Evolutionary conservation across 2,113 vertebrate species (phyloP), one percentile per base, ranked within the genome.

Genomic region (Colossoma macropomum): DNA sequence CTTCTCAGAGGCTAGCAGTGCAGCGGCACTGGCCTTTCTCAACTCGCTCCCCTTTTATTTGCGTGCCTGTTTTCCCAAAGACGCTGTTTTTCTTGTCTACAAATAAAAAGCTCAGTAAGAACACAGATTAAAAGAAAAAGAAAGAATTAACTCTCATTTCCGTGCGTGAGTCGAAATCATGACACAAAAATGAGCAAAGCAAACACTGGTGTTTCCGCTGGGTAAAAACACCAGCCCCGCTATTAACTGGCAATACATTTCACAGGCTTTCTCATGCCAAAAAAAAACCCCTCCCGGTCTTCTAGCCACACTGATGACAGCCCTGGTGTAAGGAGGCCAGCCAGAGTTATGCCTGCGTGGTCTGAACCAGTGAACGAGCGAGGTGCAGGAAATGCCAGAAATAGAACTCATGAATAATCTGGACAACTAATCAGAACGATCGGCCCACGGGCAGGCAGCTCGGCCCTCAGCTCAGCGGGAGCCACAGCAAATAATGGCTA

Each of bases 341-440:
- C 59, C 59, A 62, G 59, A 65, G 69, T n/a, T 66, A 63, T 79
- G 66, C 75, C 68, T 77, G 48, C 68, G 38, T 5, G 56, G 81
- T 80, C 62, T 12, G 54, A 54, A 56, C 56, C 52, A 21, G 75
- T 82, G 48, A 66, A 75, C 27, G 19, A 28, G 54, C 11, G 21
- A 50, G 23, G 69, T 28, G 38, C 82, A 34, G 68, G 59, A 79
- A 84, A 78, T 25, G 79, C 77, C 83, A 81, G 85, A 89, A 93
- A 87, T 80, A 89, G 59, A 54, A 75, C 84, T 83, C 84, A 81
- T 89, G 85, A 90, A 90, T 90, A 88, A 90, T 90, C 75, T 70
- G 65, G 72, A 77, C 30, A 30, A 76, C 63, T 76, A 68, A 74
- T 83, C 30, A n/a, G 45, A 89, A 50, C 52, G 48, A 62, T 65